Base-by-base conservation (phyloP, 2,797 vertebrate genomes). In the Tolypeutes matacus region DNA sequence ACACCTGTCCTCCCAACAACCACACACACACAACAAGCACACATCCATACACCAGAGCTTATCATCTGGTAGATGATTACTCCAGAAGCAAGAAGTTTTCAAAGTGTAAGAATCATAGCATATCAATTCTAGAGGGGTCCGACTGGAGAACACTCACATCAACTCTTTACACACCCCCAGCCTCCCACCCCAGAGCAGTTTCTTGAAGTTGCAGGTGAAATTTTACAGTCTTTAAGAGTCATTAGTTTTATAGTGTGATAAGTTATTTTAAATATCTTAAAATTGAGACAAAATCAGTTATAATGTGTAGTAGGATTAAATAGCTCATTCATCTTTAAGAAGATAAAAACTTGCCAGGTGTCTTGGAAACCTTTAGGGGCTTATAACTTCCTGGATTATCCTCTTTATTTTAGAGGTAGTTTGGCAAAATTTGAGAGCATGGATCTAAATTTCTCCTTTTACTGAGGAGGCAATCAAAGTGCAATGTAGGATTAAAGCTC, bases 261-360 rank as follows among this genome's bases (percentile, higher is more conserved):
- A 62, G 25, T 88, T 76, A 72, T 82, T 93, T 96, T 77, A 93
- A 94, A 73, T 93, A 53, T 72, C 20, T 42, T 72, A 78, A 60
- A 23, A 65, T 62, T 62, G 29, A 86, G 51, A 80, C 6, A 84
- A n/a, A 86, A 51, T 67, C 62, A 88, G 13, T 27, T 64, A 60
- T 60, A 82, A 49, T n/a, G 51, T 62, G 36, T 49, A 93, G 6
- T 73, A 89, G 51, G 39, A 93, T 11, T 72, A 95, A 70, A 95
- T 81, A 76, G 4, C 31, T 39, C 64, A 58, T 20, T 93, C 34
- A 21, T n/a, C 91, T 84, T 78, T 76, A 83, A 75, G 56, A 67
- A 95, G 93, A 76, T 25, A 88, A 42, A 72, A 93, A 34, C 10
- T 89, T 51, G 18, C 58, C 34, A 89, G 39, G 14, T 73, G 36